These are phyloP conservation scores for Sparidentex hasta DNA, from an alignment of 2,797 vertebrate genomes.

Conservation along the genomic window DNA sequence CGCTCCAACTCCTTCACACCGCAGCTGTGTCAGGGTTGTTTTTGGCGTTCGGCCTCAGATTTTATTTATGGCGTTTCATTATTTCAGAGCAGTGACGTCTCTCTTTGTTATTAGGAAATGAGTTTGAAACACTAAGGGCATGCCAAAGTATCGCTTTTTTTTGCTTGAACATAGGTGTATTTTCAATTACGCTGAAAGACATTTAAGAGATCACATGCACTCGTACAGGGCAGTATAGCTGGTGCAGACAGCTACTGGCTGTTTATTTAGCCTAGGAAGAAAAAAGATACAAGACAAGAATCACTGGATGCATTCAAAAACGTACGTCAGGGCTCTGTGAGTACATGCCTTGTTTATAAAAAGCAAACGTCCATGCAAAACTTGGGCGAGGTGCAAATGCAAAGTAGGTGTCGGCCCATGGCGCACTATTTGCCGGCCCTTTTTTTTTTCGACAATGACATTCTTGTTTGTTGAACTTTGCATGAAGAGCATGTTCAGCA, in stretches of 20 bases:
- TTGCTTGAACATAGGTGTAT: neutral
- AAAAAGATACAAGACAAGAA: constrained; percentile 13
- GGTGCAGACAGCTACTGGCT: neutral
- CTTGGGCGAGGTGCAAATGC: constrained; percentile 45
- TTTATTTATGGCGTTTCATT: constrained; percentile 32
- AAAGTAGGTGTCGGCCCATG: constrained; percentile 21
- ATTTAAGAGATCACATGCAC: neutral
- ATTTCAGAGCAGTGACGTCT: neutral
- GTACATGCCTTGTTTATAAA: neutral
- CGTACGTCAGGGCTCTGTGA: neutral
- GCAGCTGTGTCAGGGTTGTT: constrained; percentile 33
- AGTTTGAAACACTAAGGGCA: neutral
- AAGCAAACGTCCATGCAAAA: constrained; percentile 64
- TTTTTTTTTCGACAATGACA: constrained; percentile 33
- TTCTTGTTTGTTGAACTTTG: constrained; percentile 69
- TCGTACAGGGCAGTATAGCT: neutral
- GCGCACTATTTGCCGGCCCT: neutral
- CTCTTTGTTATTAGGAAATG: neutral
- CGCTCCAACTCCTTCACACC: constrained; percentile 15
- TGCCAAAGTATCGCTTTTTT: neutral
- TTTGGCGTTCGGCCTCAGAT: constrained; percentile 36
- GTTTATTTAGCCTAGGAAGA: neutral
- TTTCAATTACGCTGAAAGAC: neutral
- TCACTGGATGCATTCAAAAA: constrained; percentile 1
- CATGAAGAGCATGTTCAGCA: constrained; percentile 47